phyloP scores from a whole-genome alignment of 2,888 invertebrate species.

The Oscheius sp. region DNA sequence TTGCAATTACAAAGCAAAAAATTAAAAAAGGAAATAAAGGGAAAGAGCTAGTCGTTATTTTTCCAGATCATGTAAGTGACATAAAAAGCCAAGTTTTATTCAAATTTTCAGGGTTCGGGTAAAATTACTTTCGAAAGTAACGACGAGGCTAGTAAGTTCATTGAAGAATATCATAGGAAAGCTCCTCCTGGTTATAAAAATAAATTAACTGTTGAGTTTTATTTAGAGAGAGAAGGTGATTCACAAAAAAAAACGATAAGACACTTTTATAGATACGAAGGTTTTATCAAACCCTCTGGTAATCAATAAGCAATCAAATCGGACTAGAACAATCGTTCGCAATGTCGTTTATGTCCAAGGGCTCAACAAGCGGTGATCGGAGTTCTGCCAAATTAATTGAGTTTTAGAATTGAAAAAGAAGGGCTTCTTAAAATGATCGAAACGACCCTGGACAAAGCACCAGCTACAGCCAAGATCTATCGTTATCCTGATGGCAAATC shows the following conservation, averaged over 20 bases:
- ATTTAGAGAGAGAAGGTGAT: conserved; percentile 8
- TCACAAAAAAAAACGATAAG: not conserved
- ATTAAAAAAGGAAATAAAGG: too few species aligned
- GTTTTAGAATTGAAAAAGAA: conserved; percentile 5
- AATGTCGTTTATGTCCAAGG: conserved; percentile 25
- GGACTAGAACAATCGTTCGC: not conserved
- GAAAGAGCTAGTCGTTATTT: too few species aligned
- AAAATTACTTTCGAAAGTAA: too few species aligned
- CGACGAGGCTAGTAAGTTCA: not conserved
- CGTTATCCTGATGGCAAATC: conserved; percentile 17
- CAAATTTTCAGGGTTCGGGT: too few species aligned
- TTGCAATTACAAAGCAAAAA: too few species aligned
- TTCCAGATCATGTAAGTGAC: too few species aligned
- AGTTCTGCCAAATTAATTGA: not conserved
- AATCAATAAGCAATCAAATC: conserved; percentile 10
- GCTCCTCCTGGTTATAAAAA: not conserved
- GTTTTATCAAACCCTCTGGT: conserved; percentile 3
- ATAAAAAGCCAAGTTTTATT: too few species aligned
- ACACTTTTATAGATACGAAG: not conserved
- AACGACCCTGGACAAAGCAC: not conserved
- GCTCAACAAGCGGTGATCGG: not conserved
- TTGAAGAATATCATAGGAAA: not conserved
- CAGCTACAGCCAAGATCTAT: not conserved
- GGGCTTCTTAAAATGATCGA: not conserved
- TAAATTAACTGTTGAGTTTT: not conserved